Conservation (phyloP, 2,113 vertebrate species). For the Falcunculus frontatus region DNA sequence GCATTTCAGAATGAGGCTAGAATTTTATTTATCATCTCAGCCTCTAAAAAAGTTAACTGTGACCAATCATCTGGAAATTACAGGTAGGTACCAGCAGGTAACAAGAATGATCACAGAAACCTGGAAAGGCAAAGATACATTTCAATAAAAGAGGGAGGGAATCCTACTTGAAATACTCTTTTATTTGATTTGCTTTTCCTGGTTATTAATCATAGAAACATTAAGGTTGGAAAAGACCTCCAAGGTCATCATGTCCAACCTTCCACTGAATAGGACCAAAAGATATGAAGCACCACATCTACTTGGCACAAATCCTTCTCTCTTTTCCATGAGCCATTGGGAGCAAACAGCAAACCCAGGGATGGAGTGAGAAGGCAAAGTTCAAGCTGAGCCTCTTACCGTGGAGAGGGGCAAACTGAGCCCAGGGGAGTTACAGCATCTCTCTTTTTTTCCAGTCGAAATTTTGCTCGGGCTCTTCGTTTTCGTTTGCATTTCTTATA, state of each 20-base stretch:
- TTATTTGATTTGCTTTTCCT: not conserved
- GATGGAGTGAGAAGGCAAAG: not conserved
- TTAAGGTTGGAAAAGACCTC: not conserved
- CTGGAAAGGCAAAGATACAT: not conserved
- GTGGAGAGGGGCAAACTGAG: not conserved
- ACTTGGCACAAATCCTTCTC: not conserved
- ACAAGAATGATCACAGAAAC: not conserved
- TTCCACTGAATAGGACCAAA: not conserved
- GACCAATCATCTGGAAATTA: not conserved
- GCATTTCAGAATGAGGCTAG: not conserved
- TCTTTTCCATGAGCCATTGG: fast-evolving
- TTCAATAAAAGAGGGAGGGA: not conserved
- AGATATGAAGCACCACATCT: fast-evolving
- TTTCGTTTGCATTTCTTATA: slow-evolving; percentile 50
- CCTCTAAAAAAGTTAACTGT: not conserved
- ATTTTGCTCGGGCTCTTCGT: slow-evolving; percentile 31
- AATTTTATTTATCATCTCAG: not conserved
- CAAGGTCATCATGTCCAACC: not conserved
- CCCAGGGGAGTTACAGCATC: not conserved
- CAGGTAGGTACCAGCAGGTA: not conserved
- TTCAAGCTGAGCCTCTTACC: slow-evolving; percentile 21
- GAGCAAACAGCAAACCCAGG: not conserved
- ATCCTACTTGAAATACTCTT: not conserved
- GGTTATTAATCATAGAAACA: not conserved
- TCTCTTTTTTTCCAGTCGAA: not conserved